Conservation (phyloP, 2,797 vertebrate species). For the Scolopax rusticola region DNA sequence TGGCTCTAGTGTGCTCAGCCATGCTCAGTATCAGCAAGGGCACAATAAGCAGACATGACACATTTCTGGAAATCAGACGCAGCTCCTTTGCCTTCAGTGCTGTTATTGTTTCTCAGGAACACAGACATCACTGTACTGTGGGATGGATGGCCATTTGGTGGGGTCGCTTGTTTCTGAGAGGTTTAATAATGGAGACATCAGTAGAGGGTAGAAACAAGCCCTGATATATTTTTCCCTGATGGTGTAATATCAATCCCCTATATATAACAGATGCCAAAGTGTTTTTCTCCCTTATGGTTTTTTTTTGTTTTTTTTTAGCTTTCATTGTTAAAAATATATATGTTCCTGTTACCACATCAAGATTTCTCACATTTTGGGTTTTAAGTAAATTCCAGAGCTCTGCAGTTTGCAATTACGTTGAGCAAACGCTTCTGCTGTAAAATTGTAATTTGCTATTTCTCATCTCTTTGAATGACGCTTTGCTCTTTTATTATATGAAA, state of each 20-base stretch:
- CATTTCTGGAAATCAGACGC: slow-evolving; percentile 12
- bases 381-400: not conserved
- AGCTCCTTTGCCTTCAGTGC: slow-evolving; percentile 26
- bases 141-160: not conserved
- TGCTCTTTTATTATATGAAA: not conserved
- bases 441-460: not conserved
- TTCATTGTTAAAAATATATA: not conserved
- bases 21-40: not conserved
- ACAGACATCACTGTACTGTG: not conserved
- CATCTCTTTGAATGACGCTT: not conserved
- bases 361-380: not conserved
- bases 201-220: not conserved
- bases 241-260: not conserved
- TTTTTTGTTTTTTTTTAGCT: not conserved
- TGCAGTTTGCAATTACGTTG: fast-evolving
- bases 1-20: not conserved
- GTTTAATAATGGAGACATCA: not conserved
- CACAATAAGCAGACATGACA: slow-evolving; percentile 21
- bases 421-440: not conserved
- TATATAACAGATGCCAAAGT: not conserved
- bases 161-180: not conserved
- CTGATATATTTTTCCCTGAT: not conserved
- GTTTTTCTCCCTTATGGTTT: not conserved
- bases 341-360: not conserved
- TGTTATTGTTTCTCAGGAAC: slow-evolving; percentile 33